A percentile compares a stretch with the other conserved stretches of the same genome.
phyloP scores from a whole-genome alignment of 2,888 invertebrate species.

The Selenia dentaria region DNA sequence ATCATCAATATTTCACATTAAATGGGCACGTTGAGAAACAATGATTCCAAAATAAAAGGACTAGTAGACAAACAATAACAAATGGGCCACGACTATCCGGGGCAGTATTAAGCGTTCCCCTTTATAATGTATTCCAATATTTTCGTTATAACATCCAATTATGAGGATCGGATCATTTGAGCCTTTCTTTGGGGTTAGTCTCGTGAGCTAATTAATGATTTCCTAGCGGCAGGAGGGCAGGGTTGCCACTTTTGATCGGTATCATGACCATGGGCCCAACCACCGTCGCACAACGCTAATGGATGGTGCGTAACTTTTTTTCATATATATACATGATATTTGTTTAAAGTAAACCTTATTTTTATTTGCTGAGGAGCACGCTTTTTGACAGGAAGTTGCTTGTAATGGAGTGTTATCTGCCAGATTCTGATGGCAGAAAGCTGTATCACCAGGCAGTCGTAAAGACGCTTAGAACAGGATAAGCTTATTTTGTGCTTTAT shows the following conservation, averaged over 20 bases:
- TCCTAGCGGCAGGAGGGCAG: conserved; percentile 63
- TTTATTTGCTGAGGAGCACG: too few species aligned
- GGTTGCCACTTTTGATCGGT: conserved; percentile 38
- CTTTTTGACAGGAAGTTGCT: too few species aligned
- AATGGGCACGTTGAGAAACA: conserved; percentile 32
- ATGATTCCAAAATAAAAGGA: conserved; percentile 44
- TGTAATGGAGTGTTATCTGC: too few species aligned
- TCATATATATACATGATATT: too few species aligned
- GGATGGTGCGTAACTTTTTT: too few species aligned
- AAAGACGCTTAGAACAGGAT: too few species aligned
- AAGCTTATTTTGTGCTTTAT: too few species aligned
- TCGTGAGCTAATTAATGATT: conserved; percentile 79
- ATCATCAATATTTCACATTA: conserved; percentile 29
- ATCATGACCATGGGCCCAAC: too few species aligned
- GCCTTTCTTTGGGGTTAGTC: conserved; percentile 68
- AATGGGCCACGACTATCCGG: conserved; percentile 51
- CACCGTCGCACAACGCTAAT: too few species aligned
- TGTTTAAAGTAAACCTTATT: too few species aligned
- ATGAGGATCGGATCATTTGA: conserved; percentile 67
- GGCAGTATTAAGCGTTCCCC: conserved; percentile 65
- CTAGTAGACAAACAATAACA: conserved; percentile 67
- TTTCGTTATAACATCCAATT: conserved; percentile 81
- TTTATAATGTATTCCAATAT: conserved; percentile 63
- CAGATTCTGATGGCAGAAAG: too few species aligned
- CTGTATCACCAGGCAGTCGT: too few species aligned